These are phyloP conservation scores for Chelon labrosus DNA, from an alignment of 2,797 vertebrate species.

Conservation along the genomic window DNA sequence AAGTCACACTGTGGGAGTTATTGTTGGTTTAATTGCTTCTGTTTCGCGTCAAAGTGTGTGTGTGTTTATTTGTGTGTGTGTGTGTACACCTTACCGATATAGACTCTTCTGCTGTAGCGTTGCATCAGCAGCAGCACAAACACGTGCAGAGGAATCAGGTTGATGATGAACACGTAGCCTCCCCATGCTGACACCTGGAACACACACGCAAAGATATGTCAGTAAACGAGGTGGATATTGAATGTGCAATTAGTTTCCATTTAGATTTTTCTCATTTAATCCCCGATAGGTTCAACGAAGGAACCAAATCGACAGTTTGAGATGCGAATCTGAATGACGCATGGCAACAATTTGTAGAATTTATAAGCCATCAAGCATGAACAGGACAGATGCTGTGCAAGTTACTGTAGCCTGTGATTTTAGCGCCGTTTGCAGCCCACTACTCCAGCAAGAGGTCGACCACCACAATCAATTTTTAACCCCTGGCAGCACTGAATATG, in stretches of 20 bases:
- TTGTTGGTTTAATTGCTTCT: constrained; percentile 11
- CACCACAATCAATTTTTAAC: neutral
- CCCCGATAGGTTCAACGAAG: neutral
- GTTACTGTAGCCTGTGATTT: constrained; percentile 3
- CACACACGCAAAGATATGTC: constrained; percentile 49
- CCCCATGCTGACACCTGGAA: constrained; percentile 96
- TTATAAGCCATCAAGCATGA: neutral
- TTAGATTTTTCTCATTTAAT: no score
- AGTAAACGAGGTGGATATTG: neutral
- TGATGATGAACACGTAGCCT: constrained; percentile 98
- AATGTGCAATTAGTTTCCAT: neutral
- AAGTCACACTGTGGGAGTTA: constrained; percentile 14
- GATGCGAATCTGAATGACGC: neutral
- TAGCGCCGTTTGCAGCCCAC: neutral
- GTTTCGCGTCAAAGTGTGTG: constrained; percentile 1
- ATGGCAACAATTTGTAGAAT: neutral
- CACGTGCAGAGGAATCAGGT: constrained; percentile 97
- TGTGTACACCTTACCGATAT: constrained; percentile 89
- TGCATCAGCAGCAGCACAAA: constrained; percentile 97
- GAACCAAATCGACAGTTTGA: neutral
- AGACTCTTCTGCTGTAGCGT: constrained; percentile 95
- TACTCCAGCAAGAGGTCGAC: neutral
- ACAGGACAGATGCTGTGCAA: neutral
- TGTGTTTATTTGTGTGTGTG: neutral
- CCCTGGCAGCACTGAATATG: neutral